These are phyloP conservation scores for Atherinomorus stipes DNA, from an alignment of 2,113 vertebrate species.

Conservation along the genomic window DNA sequence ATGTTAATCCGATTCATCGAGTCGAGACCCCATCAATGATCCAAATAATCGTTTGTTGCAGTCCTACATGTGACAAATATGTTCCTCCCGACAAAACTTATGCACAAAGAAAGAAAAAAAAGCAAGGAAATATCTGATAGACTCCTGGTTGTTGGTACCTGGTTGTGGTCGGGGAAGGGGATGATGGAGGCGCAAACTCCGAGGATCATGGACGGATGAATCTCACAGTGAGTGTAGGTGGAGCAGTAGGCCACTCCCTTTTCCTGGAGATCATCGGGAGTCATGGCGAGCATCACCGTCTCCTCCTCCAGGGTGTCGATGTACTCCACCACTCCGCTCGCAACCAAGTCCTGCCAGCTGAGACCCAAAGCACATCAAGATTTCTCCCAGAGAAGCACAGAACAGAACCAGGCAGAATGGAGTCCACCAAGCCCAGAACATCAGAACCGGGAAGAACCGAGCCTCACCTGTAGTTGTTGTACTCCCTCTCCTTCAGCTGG, in stretches of 20 bases:
- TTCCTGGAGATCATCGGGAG: slow-evolving; percentile 97
- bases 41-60: no score
- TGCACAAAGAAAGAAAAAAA: no score
- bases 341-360: slow-evolving; percentile 98
- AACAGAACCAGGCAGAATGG: background rate
- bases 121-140: no score
- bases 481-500: slow-evolving; percentile 96
- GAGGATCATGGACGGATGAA: slow-evolving; percentile 98
- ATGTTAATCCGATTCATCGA: no score
- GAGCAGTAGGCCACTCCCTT: slow-evolving; percentile 98
- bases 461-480: slow-evolving; percentile 98
- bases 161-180: slow-evolving; percentile 98
- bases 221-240: slow-evolving; percentile 98
- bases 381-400: background rate
- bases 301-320: slow-evolving; percentile 98
- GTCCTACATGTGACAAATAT: no score
- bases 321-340: slow-evolving; percentile 97
- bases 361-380: slow-evolving; percentile 4
- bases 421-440: no score
- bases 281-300: slow-evolving; percentile 99
- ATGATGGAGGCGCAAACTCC: slow-evolving; percentile 99
- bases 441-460: no score
- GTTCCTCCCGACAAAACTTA: no score
- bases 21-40: no score
- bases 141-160: slow-evolving; percentile 81